Base-by-base conservation (phyloP, 2,888 invertebrate species). In the Oxyteleia sp. region DNA sequence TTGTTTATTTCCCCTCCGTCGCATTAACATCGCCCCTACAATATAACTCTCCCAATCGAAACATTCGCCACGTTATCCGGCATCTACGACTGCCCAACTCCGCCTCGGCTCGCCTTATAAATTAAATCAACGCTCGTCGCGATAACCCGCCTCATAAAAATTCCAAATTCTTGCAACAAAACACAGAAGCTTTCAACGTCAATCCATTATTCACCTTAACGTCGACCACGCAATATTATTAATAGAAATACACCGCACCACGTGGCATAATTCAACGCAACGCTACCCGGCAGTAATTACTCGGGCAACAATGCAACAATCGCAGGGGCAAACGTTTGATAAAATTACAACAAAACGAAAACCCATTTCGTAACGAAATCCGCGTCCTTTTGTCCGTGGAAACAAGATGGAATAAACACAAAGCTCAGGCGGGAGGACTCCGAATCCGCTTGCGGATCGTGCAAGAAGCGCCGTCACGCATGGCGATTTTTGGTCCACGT, bases 401-500 rank as follows among this genome's bases (percentile, higher is more conserved):
- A 64, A 47, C 4, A 45, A 63, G 53, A 64, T 64, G 55, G 26
- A 64, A 64, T 38, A 49, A 38, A 41, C 64, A 41, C 32, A 38
- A 51, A 59, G 69, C 78, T 78, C 69, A 47, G 69, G n/a, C 63
- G 38, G 53, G 15, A 68, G 8, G 47, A 43, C 68, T 59, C 16
- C 57, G 43, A 80, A 80, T 72, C 59, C 66, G 72, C 72, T 66
- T 80, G 80, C 51, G 72, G 63, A 53, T 80, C 80, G 72, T 72
- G 66, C 59, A 72, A 72, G 64, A 80, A 59, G 57, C 66, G 66
- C 49, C 75, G 82, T 82, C 75, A 82, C 75, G 75, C 71, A 75
- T 71, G 78, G 63, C 78, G 72, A 76, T 78, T 82, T 76, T 76
- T 38, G 78, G 66, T 69, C 71, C 82, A 71, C 76, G 82, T 76